Conservation (phyloP, 2,888 invertebrate genomes). For the Troides helena region DNA sequence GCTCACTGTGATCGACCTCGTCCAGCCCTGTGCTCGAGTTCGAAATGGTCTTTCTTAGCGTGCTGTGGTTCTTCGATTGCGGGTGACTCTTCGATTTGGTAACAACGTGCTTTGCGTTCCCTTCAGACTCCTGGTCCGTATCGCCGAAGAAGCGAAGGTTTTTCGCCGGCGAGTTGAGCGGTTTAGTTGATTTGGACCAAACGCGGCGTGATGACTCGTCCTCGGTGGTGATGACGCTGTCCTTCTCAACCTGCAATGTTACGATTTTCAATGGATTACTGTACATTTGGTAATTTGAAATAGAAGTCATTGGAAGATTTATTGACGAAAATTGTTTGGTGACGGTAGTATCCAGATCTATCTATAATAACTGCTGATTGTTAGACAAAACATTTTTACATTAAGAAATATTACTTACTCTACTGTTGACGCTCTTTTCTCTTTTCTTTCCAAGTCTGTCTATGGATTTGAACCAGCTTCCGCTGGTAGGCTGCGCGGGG, state of each 20-base stretch:
- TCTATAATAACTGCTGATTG: too few species aligned
- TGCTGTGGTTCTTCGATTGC: conserved; percentile 50
- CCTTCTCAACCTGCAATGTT: conserved; percentile 64
- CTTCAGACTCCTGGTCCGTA: conserved; percentile 88
- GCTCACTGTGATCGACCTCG: conserved; percentile 62
- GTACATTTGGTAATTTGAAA: background rate
- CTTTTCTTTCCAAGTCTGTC: conserved; percentile 87
- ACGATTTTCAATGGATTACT: background rate
- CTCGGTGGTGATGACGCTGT: conserved; percentile 78
- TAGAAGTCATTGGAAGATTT: too few species aligned
- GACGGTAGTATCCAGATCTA: too few species aligned
- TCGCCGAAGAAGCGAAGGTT: conserved; percentile 92
- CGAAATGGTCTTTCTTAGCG: conserved; percentile 66
- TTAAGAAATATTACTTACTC: conserved; percentile 53
- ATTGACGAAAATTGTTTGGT: too few species aligned
- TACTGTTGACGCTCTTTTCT: conserved; percentile 54
- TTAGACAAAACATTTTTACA: too few species aligned
- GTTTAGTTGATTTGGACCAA: conserved; percentile 57
- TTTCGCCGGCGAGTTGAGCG: conserved; percentile 78
- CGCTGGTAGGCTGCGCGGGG: conserved; percentile 62
- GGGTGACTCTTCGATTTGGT: conserved; percentile 58
- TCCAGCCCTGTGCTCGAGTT: conserved; percentile 71
- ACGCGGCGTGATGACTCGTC: conserved; percentile 72
- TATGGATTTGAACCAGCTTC: conserved; percentile 90
- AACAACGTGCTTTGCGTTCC: conserved; percentile 64